Conservation (phyloP, 2,113 vertebrate genomes). For the Saimiri boliviensis region DNA sequence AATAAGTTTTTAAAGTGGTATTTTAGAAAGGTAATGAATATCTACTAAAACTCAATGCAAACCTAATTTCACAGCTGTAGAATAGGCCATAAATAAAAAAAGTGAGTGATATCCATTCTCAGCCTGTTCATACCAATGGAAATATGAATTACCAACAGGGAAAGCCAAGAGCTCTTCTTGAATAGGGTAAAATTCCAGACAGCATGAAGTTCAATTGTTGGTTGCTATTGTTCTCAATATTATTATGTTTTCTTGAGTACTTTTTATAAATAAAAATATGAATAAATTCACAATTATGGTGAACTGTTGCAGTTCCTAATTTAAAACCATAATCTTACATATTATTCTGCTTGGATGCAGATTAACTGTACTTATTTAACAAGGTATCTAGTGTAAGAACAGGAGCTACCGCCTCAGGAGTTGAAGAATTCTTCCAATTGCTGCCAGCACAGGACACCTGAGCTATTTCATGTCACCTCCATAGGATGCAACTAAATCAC, state of each 20-base stretch:
- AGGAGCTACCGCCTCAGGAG: not conserved
- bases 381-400: not conserved
- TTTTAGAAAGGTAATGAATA: conserved; percentile 77
- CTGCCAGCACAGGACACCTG: not conserved
- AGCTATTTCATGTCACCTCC: not conserved
- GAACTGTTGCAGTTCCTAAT: not conserved
- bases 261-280: conserved; percentile 28
- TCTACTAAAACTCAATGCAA: conserved; percentile 63
- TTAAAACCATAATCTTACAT: not conserved
- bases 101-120: conserved; percentile 49
- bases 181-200: not conserved
- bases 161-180: not conserved
- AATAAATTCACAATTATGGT: not conserved
- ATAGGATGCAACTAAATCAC: not conserved
- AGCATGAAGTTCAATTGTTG: not conserved
- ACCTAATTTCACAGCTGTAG: conserved; percentile 67
- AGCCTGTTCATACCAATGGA: not conserved
- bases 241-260: not conserved
- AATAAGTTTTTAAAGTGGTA: conserved; percentile 76
- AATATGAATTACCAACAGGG: not conserved
- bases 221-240: not conserved
- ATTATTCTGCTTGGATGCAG: not conserved
- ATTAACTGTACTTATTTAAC: not conserved
- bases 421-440: not conserved
- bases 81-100: conserved; percentile 68